Evolutionary conservation across 2,113 vertebrate species (phyloP).

Genomic region (Sapayoa aenigma): DNA sequence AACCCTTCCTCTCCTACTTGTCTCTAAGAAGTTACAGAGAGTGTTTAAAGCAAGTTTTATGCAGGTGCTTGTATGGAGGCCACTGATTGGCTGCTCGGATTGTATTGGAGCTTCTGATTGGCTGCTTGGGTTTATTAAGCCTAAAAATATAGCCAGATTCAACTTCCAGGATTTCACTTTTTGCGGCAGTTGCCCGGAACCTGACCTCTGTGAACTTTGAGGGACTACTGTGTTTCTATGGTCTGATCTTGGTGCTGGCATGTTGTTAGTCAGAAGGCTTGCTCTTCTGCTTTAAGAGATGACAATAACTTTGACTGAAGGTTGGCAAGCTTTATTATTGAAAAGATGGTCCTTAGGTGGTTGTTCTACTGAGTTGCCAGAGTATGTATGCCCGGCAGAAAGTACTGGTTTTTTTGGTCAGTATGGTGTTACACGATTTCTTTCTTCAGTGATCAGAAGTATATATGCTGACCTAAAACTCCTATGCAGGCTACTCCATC

Average conservation of each 20-base stretch:
- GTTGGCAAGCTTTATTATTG: background rate
- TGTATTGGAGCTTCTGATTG: no score
- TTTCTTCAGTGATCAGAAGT: background rate
- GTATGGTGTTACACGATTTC: rapidly evolving
- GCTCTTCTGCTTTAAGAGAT: background rate
- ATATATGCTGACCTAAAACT: background rate
- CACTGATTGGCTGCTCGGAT: no score
- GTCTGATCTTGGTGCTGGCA: background rate
- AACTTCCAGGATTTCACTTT: no score
- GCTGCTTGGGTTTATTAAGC: no score
- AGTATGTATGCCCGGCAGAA: background rate
- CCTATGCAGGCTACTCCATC: background rate
- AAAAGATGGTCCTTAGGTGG: background rate
- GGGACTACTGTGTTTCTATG: no score
- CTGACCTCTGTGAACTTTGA: no score
- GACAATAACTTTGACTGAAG: background rate
- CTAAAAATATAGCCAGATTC: no score
- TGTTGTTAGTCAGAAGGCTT: background rate
- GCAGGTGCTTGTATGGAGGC: no score
- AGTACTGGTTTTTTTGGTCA: background rate
- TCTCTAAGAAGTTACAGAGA: no score
- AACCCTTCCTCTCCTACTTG: no score
- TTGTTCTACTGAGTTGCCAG: background rate
- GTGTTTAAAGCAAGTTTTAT: no score
- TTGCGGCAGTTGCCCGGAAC: no score